Base-by-base conservation (phyloP, 2,113 vertebrate genomes). In the Hystrix cristata region DNA sequence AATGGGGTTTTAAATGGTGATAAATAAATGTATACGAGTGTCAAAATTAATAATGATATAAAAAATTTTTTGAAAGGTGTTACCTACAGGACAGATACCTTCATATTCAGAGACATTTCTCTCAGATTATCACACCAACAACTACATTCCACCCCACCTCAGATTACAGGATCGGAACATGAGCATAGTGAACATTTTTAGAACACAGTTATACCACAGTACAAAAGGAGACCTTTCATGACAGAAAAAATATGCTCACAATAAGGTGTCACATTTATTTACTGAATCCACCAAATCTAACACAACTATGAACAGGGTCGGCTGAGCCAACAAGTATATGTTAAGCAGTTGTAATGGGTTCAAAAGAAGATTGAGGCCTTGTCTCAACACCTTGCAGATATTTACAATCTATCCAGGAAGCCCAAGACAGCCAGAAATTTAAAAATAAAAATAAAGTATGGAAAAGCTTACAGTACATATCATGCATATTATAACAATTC, bases 401-500 rank as follows among this genome's bases (percentile, higher is more conserved):
- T 69, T 67, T 59, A 57, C 65, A 78, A 25, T 25, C 27, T 23
- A 95, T 29, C 51, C 38, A 59, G 55, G 51, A 83, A 34, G 25
- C 31, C 38, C 21, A 59, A 82, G 19, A 81, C 23, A 43, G 29
- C 23, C 31, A 74, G n/a, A 81, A 10, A 87, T 69, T 31, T 62
- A 62, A 95, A 85, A 85, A 55, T 62, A 62, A 95, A 85, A 85
- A 55, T 15, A 78, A 69, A 90, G 64, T 55, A 81, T 4, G 25
- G 7, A 80, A 72, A 64, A 51, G 9, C 7, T 64, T 55, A 64
- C 2, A 64, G 29, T n/a, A 55, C 13, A 23, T 25, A 21, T 81
- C 31, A 57, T 25, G 29, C 48, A n/a, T 34, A 51, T 6, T 16
- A 3, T 59, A 84, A 62, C 59, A 84, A 53, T 94, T 83, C 67